Conservation (phyloP, 2,888 invertebrate species). For the Tenthredo mesomela region DNA sequence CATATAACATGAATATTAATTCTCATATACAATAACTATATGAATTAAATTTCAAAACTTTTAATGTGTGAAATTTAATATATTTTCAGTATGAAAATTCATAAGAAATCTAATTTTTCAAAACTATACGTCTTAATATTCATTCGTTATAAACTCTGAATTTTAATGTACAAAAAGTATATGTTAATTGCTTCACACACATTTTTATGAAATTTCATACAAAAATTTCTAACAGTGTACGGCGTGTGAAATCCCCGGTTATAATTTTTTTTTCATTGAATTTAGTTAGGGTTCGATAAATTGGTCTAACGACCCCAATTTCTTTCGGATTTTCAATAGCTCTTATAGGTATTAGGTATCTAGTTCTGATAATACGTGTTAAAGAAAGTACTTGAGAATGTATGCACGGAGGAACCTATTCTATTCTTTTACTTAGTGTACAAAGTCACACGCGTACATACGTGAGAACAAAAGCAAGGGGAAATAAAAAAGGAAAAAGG, state of each 20-base stretch:
- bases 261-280: neutral
- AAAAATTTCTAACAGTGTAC: too few relatives aligned
- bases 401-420: slow-evolving; percentile 5
- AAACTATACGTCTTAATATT: too few relatives aligned
- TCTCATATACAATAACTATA: too few relatives aligned
- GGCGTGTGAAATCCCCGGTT: neutral
- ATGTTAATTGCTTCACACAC: too few relatives aligned
- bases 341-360: neutral
- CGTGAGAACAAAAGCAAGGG: neutral
- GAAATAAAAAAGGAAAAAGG: neutral
- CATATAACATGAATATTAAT: too few relatives aligned
- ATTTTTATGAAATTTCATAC: too few relatives aligned
- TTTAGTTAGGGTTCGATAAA: neutral
- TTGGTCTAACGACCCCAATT: neutral
- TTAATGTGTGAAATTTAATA: too few relatives aligned
- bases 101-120: too few relatives aligned
- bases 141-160: too few relatives aligned
- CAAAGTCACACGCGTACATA: slow-evolving; percentile 19
- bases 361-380: slow-evolving; percentile 1
- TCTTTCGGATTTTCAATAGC: neutral
- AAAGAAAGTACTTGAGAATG: neutral
- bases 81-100: too few relatives aligned
- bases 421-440: slow-evolving; percentile 9
- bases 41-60: too few relatives aligned
- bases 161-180: too few relatives aligned